A percentile compares a stretch with the other conserved stretches of the same genome.
These are phyloP conservation scores for Chlamydotis undulata DNA, from an alignment of 2,113 vertebrate genomes.

Conservation along the genomic window DNA sequence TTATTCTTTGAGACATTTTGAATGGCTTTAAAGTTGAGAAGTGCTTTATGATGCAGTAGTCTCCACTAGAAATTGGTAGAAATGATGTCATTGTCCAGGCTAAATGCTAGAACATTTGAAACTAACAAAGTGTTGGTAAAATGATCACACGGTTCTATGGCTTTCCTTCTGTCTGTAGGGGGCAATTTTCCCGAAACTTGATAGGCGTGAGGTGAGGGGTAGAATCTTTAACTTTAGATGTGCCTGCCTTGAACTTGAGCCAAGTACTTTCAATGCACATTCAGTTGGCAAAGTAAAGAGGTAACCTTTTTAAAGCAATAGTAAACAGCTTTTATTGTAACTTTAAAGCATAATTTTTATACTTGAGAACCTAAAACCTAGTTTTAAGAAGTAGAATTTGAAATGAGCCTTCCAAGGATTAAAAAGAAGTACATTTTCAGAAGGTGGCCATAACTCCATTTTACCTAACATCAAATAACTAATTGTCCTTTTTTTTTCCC, in stretches of 20 bases:
- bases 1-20: not conserved
- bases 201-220: not conserved
- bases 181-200: not conserved
- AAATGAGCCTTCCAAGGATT: not conserved
- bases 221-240: not conserved
- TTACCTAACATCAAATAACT: not conserved
- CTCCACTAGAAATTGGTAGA: not conserved
- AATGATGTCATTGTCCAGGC: not conserved
- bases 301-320: not conserved
- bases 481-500: not conserved
- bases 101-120: not conserved
- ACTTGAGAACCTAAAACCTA: not conserved
- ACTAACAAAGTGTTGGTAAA: not conserved
- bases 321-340: not conserved
- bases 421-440: not conserved
- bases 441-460: not conserved
- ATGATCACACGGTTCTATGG: not conserved
- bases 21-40: not conserved
- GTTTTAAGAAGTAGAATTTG: not conserved
- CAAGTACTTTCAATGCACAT: not conserved
- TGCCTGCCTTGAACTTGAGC: not conserved
- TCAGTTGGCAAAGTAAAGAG: not conserved
- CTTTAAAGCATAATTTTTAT: not conserved
- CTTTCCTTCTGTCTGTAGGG: not conserved
- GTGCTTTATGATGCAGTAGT: not conserved